phyloP scores from a whole-genome alignment of 2,888 invertebrate species.

The Tenthredo distinguenda region DNA sequence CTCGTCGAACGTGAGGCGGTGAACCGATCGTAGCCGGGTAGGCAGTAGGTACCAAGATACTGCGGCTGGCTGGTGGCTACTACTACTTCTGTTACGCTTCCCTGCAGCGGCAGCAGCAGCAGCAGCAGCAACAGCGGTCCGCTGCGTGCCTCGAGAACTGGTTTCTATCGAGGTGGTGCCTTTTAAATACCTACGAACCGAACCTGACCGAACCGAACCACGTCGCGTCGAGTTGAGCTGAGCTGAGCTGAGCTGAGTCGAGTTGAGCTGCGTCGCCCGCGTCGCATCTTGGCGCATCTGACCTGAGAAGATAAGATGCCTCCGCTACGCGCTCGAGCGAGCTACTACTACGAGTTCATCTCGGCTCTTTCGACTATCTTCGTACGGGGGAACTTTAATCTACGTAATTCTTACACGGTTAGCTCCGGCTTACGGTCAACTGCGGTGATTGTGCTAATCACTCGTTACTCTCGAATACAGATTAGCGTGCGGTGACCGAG shows the following conservation, averaged over 20 bases:
- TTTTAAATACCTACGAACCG: slow-evolving; percentile 48
- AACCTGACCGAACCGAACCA: background rate
- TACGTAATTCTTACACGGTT: background rate
- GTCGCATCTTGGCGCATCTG: slow-evolving; percentile 31
- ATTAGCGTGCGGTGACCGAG: background rate
- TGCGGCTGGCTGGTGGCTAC: slow-evolving; percentile 3
- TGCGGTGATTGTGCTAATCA: background rate
- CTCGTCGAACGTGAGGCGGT: background rate
- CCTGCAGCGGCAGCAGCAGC: background rate
- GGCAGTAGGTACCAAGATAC: slow-evolving; percentile 6
- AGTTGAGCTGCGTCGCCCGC: background rate
- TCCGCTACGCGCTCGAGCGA: background rate
- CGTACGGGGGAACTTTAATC: background rate
- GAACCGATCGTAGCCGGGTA: background rate
- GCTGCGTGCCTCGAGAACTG: slow-evolving; percentile 40
- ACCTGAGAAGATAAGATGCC: slow-evolving; percentile 38
- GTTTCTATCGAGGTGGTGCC: slow-evolving; percentile 49
- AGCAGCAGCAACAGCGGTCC: background rate
- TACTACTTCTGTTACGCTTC: slow-evolving; percentile 52
- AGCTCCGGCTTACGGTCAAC: background rate
- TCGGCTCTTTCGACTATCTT: background rate
- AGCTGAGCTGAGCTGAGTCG: background rate
- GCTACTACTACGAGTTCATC: background rate
- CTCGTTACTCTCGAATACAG: background rate
- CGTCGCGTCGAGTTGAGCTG: background rate